phyloP scores from a whole-genome alignment of 2,888 invertebrate genomes.

The Crematogaster levior region DNA sequence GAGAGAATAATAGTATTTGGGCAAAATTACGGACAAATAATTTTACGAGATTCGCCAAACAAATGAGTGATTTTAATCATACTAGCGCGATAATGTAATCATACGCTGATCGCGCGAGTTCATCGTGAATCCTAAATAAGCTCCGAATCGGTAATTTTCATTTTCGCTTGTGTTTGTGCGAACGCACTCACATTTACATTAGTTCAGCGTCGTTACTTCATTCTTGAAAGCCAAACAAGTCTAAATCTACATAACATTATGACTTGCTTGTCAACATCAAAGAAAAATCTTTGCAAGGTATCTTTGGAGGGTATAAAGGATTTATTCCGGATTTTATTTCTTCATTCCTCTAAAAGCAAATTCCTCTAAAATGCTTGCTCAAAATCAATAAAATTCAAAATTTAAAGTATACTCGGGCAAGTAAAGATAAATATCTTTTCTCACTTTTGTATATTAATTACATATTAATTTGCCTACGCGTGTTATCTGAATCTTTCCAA shows the following conservation, averaged over 20 bases:
- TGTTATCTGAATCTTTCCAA: not conserved
- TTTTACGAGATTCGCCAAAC: constrained; percentile 17
- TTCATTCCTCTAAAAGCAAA: constrained; percentile 23
- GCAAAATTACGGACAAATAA: constrained; percentile 34
- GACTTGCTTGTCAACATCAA: not conserved
- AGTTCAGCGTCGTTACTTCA: constrained; percentile 10
- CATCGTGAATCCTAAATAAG: constrained; percentile 36
- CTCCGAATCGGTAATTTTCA: constrained; percentile 26
- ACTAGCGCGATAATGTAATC: constrained; percentile 21
- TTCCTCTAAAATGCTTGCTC: constrained; percentile 52
- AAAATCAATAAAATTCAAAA: constrained; percentile 48
- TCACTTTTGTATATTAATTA: not conserved
- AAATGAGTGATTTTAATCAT: constrained; percentile 32
- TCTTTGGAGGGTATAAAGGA: constrained; percentile 46
- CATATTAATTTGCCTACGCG: not conserved
- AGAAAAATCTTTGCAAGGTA: not conserved
- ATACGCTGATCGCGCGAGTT: not conserved
- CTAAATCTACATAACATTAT: not conserved
- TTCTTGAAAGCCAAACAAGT: constrained; percentile 17
- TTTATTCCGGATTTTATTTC: too few relatives aligned
- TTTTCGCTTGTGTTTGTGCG: constrained; percentile 29
- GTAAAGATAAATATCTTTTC: not conserved
- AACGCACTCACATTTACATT: not conserved
- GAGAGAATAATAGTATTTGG: not conserved
- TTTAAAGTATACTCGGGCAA: not conserved